Conservation (phyloP, 2,888 invertebrate genomes). For the Scrobipalpa atriplicella region DNA sequence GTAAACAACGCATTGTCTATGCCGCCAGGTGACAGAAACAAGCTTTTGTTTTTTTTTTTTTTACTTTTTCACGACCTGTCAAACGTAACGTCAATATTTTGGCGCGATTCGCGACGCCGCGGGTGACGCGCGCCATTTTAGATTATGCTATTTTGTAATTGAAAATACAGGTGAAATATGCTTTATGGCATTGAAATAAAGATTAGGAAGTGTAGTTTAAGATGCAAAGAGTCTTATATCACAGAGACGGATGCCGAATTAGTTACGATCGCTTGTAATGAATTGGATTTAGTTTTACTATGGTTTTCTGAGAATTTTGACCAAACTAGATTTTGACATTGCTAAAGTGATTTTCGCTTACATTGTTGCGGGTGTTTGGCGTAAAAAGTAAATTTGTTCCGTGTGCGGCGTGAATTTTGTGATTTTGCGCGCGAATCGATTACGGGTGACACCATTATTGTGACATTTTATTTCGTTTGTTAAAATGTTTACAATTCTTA, state of each 20-base stretch:
- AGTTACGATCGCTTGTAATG: slow-evolving; percentile 62
- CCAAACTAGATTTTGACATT: slow-evolving; percentile 3
- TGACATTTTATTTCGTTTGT: slow-evolving; percentile 37
- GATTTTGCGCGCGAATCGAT: slow-evolving; percentile 62
- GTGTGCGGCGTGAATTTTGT: slow-evolving; percentile 53
- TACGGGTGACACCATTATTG: slow-evolving; percentile 53
- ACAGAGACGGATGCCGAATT: slow-evolving; percentile 56
- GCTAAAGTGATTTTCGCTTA: background rate
- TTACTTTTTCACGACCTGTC: slow-evolving; percentile 54
- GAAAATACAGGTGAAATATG: slow-evolving; percentile 29
- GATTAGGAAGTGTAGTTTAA: slow-evolving; percentile 26
- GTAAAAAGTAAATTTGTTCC: slow-evolving; percentile 38
- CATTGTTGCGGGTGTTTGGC: slow-evolving; percentile 9
- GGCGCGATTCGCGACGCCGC: slow-evolving; percentile 77
- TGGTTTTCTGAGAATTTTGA: slow-evolving; percentile 56
- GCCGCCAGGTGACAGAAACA: slow-evolving; percentile 61
- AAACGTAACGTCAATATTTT: slow-evolving; percentile 72
- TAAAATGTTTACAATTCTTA: slow-evolving; percentile 27
- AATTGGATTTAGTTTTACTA: slow-evolving; percentile 61
- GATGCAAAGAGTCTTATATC: slow-evolving; percentile 32
- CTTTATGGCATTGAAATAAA: slow-evolving; percentile 37
- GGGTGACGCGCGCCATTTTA: slow-evolving; percentile 42
- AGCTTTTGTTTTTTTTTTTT: slow-evolving; percentile 40
- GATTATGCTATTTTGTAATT: slow-evolving; percentile 20
- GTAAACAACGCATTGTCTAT: slow-evolving; percentile 53